Conservation (phyloP, 2,113 vertebrate species). For the Mastomys coucha region DNA sequence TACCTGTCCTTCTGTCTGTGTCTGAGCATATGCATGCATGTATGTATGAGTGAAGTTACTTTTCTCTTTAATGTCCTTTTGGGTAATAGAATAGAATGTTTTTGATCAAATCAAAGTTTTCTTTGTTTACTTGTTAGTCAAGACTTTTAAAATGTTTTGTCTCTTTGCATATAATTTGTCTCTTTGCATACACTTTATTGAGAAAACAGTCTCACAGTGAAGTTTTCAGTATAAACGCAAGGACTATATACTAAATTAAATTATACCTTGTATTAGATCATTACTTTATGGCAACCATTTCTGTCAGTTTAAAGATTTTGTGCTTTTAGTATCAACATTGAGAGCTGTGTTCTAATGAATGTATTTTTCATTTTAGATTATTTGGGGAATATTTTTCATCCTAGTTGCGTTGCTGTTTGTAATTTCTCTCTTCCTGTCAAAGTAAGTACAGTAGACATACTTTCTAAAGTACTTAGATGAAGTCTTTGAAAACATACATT, state of each 20-base stretch:
- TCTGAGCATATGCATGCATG: accelerated
- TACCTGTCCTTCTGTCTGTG: not conserved
- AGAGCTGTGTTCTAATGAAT: conserved; percentile 65
- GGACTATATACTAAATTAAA: conserved; percentile 43
- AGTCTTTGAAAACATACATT: not conserved
- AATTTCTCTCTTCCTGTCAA: conserved; percentile 96
- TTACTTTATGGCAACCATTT: not conserved
- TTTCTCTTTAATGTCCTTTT: conserved; percentile 27
- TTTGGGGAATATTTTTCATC: conserved; percentile 95
- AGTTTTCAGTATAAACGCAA: conserved; percentile 40
- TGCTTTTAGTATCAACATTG: conserved; percentile 63
- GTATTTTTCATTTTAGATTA: conserved; percentile 89
- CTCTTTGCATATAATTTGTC: conserved; percentile 15
- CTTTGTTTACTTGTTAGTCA: conserved; percentile 51
- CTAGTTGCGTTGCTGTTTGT: conserved; percentile 96
- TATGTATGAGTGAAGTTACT: not conserved
- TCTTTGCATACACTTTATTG: conserved; percentile 34
- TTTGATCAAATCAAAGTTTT: not conserved
- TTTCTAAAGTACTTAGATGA: conserved; percentile 52
- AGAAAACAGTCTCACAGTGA: conserved; percentile 29
- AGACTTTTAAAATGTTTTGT: conserved; percentile 39
- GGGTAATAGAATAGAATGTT: not conserved
- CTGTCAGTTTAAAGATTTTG: conserved; percentile 52
- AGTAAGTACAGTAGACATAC: conserved; percentile 90
- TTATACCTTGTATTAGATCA: not conserved